phyloP scores from a whole-genome alignment of 2,113 vertebrate genomes.

The Myocastor coypus region DNA sequence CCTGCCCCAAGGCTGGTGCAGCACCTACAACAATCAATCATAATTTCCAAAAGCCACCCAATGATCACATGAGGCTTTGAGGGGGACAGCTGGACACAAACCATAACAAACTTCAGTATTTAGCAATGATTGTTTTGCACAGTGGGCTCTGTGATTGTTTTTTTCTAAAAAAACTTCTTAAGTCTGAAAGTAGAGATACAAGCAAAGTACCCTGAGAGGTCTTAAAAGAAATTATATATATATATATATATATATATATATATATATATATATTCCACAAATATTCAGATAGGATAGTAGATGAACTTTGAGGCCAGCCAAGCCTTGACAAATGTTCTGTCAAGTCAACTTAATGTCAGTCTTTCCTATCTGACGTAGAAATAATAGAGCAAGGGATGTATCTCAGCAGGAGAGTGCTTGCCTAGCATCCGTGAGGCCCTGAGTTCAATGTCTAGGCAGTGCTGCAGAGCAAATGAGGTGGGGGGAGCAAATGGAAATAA shows the following conservation, averaged over 20 bases:
- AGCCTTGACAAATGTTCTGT: not conserved
- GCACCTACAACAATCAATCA: too few relatives aligned
- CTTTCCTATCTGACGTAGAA: conserved; percentile 32
- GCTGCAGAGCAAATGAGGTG: not conserved
- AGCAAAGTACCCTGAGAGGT: not conserved
- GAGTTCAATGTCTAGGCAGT: not conserved
- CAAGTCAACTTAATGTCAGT: not conserved
- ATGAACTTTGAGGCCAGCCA: not conserved
- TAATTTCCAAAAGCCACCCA: too few relatives aligned
- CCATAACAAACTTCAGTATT: not conserved
- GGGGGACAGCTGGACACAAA: too few relatives aligned
- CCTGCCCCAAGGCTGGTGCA: too few relatives aligned
- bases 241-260: too few relatives aligned
- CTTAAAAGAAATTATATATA: too few relatives aligned
- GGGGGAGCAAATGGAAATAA: not conserved
- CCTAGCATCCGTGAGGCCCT: not conserved
- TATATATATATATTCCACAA: not conserved
- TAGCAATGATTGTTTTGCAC: not conserved
- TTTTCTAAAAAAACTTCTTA: conserved; percentile 11
- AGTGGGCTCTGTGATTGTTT: not conserved
- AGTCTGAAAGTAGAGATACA: not conserved
- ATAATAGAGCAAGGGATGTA: not conserved
- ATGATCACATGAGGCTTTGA: too few relatives aligned
- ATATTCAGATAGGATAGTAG: not conserved
- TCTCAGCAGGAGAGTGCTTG: not conserved